Base-by-base conservation (phyloP, 1,140 invertebrate species). In the Argopecten irradians region DNA sequence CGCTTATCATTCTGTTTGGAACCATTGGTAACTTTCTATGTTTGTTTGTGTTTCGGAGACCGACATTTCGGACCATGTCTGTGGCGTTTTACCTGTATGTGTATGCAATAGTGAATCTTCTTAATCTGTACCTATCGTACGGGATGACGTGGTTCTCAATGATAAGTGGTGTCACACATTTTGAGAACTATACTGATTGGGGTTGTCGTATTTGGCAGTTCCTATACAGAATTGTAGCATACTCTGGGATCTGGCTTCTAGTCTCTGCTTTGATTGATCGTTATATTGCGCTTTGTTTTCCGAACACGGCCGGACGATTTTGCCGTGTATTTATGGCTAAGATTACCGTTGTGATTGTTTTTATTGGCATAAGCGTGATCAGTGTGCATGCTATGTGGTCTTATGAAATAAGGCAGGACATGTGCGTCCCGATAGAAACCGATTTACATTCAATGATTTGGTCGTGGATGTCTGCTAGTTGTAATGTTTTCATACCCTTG, bases 301-400 rank as follows among this genome's bases (percentile, higher is more conserved):
- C 90, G 3, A 84, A 71, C 39, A 91, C 90, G 85, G 90, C 93
- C 8, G 46, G 86, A 33, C 88, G 39, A 1, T 86, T 92, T n/a
- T 94, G 93, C 82, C 93, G 92, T 7, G 89, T 92, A 16, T 94
- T 94, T 86, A 91, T 93, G 85, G 92, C 94, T 13, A 93, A 94
- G 46, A 55, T 90, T 1, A 43, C 85, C 1, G 85, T 82, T 28
- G 46, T 86, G 16, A 88, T 90, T 28, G 87, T 88, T 13, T 85
- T 87, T 34, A 85, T 86, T 5, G 89, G 87, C 13, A 84, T 90
- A 36, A 41, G 85, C 16, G 85, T 88, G 13, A 28, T 87, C 0
- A 88, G 83, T 87, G 89, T 90, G 0, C 89, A 90, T 82, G 89
- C 83, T 0, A 87, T 90, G 86, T 90, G 89, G 89, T 55, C 87